These are phyloP conservation scores for Pocota personata DNA, from an alignment of 2,888 invertebrate species.

Conservation along the genomic window DNA sequence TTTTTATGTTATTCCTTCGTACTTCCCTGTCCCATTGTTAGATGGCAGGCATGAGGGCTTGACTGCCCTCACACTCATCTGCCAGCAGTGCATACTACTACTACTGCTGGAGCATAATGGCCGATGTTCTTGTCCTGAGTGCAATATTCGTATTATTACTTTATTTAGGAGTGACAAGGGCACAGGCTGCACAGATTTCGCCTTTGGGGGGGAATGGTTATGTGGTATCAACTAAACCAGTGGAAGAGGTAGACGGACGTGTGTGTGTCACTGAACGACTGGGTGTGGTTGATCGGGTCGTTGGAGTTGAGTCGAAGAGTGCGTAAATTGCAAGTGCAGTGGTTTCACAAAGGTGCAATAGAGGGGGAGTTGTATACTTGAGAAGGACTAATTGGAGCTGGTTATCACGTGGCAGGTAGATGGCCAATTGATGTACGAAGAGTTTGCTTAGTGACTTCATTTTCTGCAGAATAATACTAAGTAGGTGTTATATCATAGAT, in stretches of 20 bases:
- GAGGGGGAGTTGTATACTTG: background rate
- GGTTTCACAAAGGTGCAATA: background rate
- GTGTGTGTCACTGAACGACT: constrained; percentile 27
- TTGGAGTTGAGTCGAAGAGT: constrained; percentile 46
- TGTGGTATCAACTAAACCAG: constrained; percentile 32
- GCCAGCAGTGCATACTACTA: background rate
- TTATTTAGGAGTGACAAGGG: constrained; percentile 72
- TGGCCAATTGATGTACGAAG: constrained; percentile 50
- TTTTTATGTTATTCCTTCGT: constrained; percentile 67
- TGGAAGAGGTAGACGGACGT: constrained; percentile 29
- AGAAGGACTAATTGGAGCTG: constrained; percentile 65
- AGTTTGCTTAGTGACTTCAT: constrained; percentile 45
- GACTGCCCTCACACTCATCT: constrained; percentile 6
- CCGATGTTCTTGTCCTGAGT: constrained; percentile 68
- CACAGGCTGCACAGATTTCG: constrained; percentile 65
- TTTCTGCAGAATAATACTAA: constrained; percentile 2
- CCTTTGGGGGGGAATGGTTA: constrained; percentile 42
- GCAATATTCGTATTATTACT: constrained; percentile 73
- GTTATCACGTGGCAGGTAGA: constrained; percentile 61
- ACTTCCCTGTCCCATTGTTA: constrained; percentile 57
- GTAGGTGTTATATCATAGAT: too few species aligned
- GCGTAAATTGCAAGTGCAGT: constrained; percentile 60
- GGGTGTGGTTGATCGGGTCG: constrained; percentile 64
- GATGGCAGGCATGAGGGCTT: constrained; percentile 32
- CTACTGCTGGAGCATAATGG: constrained; percentile 61